Percentiles rank a stretch among this genome's conserved stretches.
Conservation (phyloP, 2,888 invertebrate genomes). For the Heliothis peltigera region DNA sequence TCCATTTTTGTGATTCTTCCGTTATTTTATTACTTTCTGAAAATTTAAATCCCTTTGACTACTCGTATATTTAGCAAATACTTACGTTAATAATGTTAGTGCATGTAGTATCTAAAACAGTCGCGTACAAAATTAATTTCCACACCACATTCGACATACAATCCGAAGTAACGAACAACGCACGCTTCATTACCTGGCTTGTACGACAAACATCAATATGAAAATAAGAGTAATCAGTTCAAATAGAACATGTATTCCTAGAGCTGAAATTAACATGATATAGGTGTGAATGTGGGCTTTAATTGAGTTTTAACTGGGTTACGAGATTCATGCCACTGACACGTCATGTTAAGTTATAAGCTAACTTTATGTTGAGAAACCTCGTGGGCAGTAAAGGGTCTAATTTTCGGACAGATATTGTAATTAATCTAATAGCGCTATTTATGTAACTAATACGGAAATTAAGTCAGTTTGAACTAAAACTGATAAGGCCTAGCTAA, state of each 20-base stretch:
- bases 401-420: slow-evolving; percentile 6
- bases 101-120: background rate
- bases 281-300: slow-evolving; percentile 26
- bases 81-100: background rate
- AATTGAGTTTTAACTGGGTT: slow-evolving; percentile 38
- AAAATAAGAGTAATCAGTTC: slow-evolving; percentile 32
- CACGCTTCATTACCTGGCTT: slow-evolving; percentile 15
- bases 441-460: background rate
- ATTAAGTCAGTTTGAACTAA: too few relatives aligned
- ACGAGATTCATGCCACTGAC: slow-evolving; percentile 22
- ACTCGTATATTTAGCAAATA: too few relatives aligned
- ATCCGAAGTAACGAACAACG: background rate
- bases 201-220: slow-evolving; percentile 9
- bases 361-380: slow-evolving; percentile 25
- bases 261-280: slow-evolving; percentile 10
- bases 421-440: slow-evolving; percentile 4
- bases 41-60: too few relatives aligned
- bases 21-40: background rate
- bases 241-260: slow-evolving; percentile 13
- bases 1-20: background rate
- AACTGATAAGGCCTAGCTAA: too few relatives aligned
- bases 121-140: too few relatives aligned
- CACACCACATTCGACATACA: background rate
- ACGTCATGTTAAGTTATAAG: slow-evolving; percentile 18
- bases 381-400: slow-evolving; percentile 12